Evolutionary conservation across 2,888 invertebrate genomes (phyloP).

Genomic region (Subacronicta megacephala): DNA sequence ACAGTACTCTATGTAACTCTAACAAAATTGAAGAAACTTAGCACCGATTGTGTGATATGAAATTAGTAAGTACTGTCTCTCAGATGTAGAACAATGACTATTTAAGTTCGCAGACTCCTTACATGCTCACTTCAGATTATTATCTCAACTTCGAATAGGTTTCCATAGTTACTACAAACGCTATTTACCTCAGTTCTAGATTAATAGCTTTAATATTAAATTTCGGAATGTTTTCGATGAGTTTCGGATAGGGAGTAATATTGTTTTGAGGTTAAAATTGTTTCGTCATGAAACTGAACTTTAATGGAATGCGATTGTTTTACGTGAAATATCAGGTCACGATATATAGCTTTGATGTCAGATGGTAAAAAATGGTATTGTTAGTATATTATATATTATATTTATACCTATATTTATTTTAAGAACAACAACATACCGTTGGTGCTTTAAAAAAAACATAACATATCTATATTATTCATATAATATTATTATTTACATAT

Average conservation of each 20-base stretch:
- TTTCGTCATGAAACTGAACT: neutral
- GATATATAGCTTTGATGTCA: no score
- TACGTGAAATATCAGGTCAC: slow-evolving; percentile 1
- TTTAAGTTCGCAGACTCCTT: slow-evolving; percentile 11
- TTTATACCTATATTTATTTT: no score
- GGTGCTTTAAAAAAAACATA: no score
- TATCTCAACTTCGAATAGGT: slow-evolving; percentile 25
- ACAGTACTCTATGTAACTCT: neutral
- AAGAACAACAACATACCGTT: no score
- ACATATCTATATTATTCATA: no score
- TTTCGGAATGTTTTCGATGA: slow-evolving; percentile 9
- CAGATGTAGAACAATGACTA: slow-evolving; percentile 3
- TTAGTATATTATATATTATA: no score
- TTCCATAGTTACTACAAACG: slow-evolving; percentile 27
- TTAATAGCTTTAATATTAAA: slow-evolving; percentile 17
- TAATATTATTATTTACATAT: no score
- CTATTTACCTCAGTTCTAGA: slow-evolving; percentile 18
- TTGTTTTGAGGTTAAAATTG: neutral
- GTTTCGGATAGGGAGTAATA: neutral
- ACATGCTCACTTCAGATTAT: slow-evolving; percentile 18
- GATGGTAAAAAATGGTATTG: no score
- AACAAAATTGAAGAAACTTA: slow-evolving; percentile 10
- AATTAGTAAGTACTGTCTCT: slow-evolving; percentile 9
- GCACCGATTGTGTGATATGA: slow-evolving; percentile 2
- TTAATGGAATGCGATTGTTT: neutral